These are phyloP conservation scores for Saiga tatarica DNA, from an alignment of 2,113 vertebrate genomes.

Conservation along the genomic window DNA sequence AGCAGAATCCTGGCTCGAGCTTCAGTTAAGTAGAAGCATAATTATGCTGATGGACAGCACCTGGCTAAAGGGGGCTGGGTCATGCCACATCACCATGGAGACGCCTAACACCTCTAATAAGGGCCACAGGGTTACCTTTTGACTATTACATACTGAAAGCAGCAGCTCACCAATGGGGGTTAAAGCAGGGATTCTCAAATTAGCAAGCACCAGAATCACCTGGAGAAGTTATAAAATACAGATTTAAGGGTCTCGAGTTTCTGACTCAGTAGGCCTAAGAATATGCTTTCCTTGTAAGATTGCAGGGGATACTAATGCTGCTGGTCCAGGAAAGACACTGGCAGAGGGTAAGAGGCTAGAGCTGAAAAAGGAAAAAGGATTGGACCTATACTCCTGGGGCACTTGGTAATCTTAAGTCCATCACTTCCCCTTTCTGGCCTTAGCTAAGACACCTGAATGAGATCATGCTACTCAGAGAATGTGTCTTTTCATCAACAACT, in stretches of 20 bases:
- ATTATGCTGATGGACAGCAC: not conserved
- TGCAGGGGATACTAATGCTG: not conserved
- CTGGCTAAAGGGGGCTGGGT: not conserved
- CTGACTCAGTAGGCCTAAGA: not conserved
- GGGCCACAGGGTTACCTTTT: not conserved
- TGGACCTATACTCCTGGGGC: too few species aligned
- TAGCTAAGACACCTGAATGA: not conserved
- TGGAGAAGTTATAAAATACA: not conserved
- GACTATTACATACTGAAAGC: not conserved
- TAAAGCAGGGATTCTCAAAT: not conserved
- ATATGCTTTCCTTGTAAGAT: not conserved
- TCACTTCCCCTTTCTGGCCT: not conserved
- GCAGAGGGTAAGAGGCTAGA: not conserved
- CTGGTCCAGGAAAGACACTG: not conserved
- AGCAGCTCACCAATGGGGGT: not conserved
- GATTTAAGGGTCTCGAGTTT: not conserved
- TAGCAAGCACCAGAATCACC: not conserved
- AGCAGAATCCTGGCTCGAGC: fast-evolving
- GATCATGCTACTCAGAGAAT: not conserved
- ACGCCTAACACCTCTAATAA: not conserved
- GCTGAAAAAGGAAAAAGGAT: not conserved
- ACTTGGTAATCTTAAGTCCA: not conserved
- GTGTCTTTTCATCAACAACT: not conserved
- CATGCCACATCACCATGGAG: not conserved
- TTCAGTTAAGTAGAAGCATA: not conserved